A percentile compares a stretch with the other conserved stretches of the same genome.
Conservation (phyloP, 2,888 invertebrate genomes). For the Lochmaea crataegi region DNA sequence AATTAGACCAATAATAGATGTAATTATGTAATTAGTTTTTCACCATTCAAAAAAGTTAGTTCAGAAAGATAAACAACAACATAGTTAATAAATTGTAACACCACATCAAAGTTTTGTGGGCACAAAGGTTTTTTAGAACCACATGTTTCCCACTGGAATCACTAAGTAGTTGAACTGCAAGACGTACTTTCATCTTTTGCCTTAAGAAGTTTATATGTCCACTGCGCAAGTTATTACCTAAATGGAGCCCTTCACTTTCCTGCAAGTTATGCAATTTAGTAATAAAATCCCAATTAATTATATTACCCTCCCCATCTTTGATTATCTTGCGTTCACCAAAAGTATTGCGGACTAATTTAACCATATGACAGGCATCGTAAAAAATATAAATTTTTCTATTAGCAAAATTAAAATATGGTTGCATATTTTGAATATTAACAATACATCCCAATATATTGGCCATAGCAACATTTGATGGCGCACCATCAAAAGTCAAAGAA, state of each 20-base stretch:
- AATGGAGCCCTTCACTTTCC: too few species aligned
- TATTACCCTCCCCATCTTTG: constrained; percentile 21
- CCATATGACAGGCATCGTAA: too few species aligned
- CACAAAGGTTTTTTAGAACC: too few species aligned
- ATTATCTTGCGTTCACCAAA: background rate
- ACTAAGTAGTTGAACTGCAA: constrained; percentile 17
- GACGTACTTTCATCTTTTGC: too few species aligned
- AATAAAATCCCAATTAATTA: constrained; percentile 31
- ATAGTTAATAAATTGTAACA: background rate
- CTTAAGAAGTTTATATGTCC: too few species aligned
- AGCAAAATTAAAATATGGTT: too few species aligned
- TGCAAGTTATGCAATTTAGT: constrained; percentile 23
- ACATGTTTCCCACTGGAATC: too few species aligned
- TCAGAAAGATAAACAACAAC: background rate
- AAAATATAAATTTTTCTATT: too few species aligned
- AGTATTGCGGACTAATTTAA: too few species aligned
- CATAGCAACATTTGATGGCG: constrained; percentile 43
- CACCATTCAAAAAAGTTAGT: background rate
- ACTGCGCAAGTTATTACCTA: too few species aligned
- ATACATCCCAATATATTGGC: background rate
- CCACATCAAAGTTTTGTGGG: background rate
- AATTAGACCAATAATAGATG: background rate
- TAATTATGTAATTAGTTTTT: background rate
- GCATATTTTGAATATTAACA: too few species aligned
- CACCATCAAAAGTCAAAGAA: constrained; percentile 52